A percentile compares a stretch with the other conserved stretches of the same genome.
phyloP scores from a whole-genome alignment of 2,888 invertebrate genomes.

The Drosophila silvestris region DNA sequence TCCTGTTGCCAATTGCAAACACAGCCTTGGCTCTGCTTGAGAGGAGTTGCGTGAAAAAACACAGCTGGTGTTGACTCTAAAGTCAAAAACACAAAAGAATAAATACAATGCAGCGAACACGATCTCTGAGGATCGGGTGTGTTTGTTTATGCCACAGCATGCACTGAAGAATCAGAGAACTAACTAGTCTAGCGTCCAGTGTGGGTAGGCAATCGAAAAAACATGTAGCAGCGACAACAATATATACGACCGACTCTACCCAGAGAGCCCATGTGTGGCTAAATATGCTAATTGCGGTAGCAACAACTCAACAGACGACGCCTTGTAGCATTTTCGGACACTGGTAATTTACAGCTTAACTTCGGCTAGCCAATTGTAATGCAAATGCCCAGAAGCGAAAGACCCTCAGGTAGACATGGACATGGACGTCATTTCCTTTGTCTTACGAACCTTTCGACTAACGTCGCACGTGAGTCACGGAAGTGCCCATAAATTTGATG shows the following conservation, averaged over 20 bases:
- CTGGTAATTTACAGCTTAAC: constrained; percentile 67
- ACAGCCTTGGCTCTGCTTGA: constrained; percentile 46
- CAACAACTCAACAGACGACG: constrained; percentile 32
- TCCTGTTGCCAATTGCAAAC: constrained; percentile 33
- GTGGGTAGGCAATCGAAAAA: constrained; percentile 53
- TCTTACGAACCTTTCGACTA: constrained; percentile 13
- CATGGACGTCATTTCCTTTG: constrained; percentile 34
- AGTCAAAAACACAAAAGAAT: constrained; percentile 26
- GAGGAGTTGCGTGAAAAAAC: constrained; percentile 58
- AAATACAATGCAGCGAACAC: constrained; percentile 53
- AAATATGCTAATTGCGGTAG: constrained; percentile 74
- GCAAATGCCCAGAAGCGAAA: constrained; percentile 51
- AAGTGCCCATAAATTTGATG: constrained; percentile 53
- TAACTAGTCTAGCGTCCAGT: constrained; percentile 18
- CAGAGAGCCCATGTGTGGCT: constrained; percentile 52
- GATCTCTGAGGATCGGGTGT: constrained; percentile 40
- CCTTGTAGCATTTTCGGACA: constrained; percentile 40
- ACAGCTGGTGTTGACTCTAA: constrained; percentile 56
- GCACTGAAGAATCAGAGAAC: constrained; percentile 29
- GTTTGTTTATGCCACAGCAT: constrained; percentile 76
- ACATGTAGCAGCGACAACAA: constrained; percentile 57
- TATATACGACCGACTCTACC: constrained; percentile 58
- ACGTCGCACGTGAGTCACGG: constrained; percentile 43
- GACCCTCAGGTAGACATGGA: constrained; percentile 45
- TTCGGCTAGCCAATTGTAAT: constrained; percentile 60